phyloP scores from a whole-genome alignment of 2,113 vertebrate genomes.

The Candoia aspera region DNA sequence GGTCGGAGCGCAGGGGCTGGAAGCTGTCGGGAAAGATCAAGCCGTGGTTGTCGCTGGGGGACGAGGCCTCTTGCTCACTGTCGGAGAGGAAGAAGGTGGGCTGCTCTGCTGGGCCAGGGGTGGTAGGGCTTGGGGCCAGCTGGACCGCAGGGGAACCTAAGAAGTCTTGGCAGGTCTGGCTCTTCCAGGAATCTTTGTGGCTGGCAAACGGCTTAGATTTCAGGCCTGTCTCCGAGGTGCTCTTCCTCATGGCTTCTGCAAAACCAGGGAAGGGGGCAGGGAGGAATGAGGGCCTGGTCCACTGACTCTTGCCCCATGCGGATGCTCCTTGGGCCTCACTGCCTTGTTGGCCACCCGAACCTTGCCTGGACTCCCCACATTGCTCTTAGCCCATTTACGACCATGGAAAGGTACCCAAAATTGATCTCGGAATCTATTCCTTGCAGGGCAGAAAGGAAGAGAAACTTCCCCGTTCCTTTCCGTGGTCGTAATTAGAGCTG shows the following conservation, averaged over 20 bases:
- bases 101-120: neutral
- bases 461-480: neutral
- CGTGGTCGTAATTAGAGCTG: no score
- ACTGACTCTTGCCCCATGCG: neutral
- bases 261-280: neutral
- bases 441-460: neutral
- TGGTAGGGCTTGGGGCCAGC: neutral
- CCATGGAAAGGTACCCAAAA: no score
- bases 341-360: neutral
- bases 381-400: neutral
- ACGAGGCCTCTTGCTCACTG: accelerated
- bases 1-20: conserved; percentile 78
- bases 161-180: conserved; percentile 79
- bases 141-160: conserved; percentile 22
- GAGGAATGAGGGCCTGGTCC: no score
- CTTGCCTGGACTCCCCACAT: no score
- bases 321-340: neutral
- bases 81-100: neutral
- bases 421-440: neutral
- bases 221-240: conserved; percentile 81
- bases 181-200: conserved; percentile 74
- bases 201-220: neutral
- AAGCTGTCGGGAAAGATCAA: conserved; percentile 81
- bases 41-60: accelerated
- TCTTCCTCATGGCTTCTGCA: conserved; percentile 78